Percentiles rank a stretch among this genome's conserved stretches.
These are phyloP conservation scores for Diaperis boleti DNA, from an alignment of 2,888 invertebrate genomes.

Conservation along the genomic window DNA sequence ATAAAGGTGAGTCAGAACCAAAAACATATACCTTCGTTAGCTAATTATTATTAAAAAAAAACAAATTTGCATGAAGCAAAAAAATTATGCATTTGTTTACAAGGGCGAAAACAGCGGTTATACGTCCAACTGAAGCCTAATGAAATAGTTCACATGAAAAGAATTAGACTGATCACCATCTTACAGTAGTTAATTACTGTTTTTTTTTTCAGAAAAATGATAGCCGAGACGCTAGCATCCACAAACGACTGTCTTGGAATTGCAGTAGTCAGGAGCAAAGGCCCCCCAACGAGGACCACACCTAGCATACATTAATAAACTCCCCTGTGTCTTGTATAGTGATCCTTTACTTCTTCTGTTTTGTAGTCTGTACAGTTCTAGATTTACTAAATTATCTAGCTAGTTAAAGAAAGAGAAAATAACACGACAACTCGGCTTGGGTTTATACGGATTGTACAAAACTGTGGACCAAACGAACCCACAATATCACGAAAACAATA, in stretches of 20 bases:
- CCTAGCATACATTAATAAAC: constrained; percentile 63
- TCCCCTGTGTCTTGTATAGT: constrained; percentile 60
- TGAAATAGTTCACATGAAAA: no score
- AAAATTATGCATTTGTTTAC: no score
- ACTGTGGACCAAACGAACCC: constrained; percentile 46
- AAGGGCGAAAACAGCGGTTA: no score
- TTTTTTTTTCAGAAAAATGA: constrained; percentile 65
- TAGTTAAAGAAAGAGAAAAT: constrained; percentile 36
- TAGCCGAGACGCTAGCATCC: constrained; percentile 68
- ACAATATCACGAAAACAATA: constrained; percentile 45
- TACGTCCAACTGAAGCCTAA: no score
- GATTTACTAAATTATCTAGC: constrained; percentile 53
- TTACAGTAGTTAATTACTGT: no score
- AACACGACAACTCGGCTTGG: constrained; percentile 51
- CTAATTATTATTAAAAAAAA: no score
- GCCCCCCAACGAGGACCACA: constrained; percentile 62
- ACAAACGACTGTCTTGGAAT: constrained; percentile 75
- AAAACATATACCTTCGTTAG: no score
- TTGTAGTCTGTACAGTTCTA: constrained; percentile 60
- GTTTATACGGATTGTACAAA: constrained; percentile 56
- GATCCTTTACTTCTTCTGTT: constrained; percentile 61
- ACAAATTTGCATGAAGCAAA: no score
- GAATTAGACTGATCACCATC: no score
- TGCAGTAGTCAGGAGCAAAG: constrained; percentile 62
- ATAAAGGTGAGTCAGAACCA: constrained; percentile 64